phyloP scores from a whole-genome alignment of 2,888 invertebrate species.

The Agrotis puta region DNA sequence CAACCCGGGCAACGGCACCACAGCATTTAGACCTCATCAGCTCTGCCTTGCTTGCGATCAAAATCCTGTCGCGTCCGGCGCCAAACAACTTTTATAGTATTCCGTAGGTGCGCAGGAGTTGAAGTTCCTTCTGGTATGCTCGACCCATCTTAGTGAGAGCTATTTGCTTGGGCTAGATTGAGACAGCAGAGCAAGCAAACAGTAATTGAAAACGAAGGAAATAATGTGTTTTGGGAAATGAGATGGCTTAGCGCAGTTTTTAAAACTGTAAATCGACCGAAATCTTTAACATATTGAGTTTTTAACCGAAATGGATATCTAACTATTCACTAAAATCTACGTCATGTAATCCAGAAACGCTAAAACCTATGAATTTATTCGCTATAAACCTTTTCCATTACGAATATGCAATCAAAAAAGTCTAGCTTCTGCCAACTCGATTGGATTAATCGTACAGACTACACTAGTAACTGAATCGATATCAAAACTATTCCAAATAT shows the following conservation, averaged over 20 bases:
- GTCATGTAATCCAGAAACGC: not conserved
- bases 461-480: constrained; percentile 26
- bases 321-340: not conserved
- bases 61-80: too few relatives aligned
- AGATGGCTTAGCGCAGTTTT: not conserved
- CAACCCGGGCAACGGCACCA: too few relatives aligned
- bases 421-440: constrained; percentile 7
- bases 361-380: constrained; percentile 9
- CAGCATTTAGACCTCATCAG: too few relatives aligned
- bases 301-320: not conserved
- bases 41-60: too few relatives aligned
- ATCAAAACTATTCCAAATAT: constrained; percentile 36
- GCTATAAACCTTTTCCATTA: constrained; percentile 15
- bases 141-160: too few relatives aligned
- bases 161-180: too few relatives aligned
- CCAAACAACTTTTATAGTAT: too few relatives aligned
- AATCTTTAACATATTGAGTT: not conserved
- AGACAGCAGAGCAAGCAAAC: too few relatives aligned
- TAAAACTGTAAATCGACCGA: not conserved
- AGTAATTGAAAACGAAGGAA: not conserved
- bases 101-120: too few relatives aligned
- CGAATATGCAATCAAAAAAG: constrained; percentile 21
- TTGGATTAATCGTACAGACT: constrained; percentile 32
- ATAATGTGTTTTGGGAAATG: not conserved
- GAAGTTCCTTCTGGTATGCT: too few relatives aligned